These are phyloP conservation scores for Chloroclysta siterata DNA, from an alignment of 2,888 invertebrate species.

Conservation along the genomic window DNA sequence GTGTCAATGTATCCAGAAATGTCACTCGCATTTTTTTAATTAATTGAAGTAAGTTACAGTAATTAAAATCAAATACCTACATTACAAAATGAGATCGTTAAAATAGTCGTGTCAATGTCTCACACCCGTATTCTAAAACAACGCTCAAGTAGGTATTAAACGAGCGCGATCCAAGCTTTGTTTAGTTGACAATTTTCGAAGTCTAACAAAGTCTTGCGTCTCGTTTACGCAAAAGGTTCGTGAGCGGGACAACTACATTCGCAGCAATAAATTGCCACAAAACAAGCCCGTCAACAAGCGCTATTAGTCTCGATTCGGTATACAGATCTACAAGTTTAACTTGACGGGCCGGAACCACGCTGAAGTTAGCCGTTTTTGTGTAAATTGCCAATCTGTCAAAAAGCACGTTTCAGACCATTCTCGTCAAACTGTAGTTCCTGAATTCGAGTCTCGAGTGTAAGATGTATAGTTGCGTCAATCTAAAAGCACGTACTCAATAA, in stretches of 20 bases:
- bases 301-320: not conserved
- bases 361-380: not conserved
- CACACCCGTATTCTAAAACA: not conserved
- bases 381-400: not conserved
- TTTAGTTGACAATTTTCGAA: not conserved
- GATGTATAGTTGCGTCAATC: slow-evolving; percentile 23
- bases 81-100: slow-evolving; percentile 23
- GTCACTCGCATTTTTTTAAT: not conserved
- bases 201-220: too few relatives aligned
- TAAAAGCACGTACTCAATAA: slow-evolving; percentile 43
- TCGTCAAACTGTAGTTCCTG: not conserved
- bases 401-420: not conserved
- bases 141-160: not conserved
- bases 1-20: too few relatives aligned
- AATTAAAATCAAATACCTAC: slow-evolving; percentile 18
- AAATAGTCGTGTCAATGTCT: slow-evolving; percentile 19
- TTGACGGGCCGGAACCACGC: not conserved
- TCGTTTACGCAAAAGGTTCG: too few relatives aligned
- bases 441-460: not conserved
- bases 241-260: not conserved
- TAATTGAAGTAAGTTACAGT: slow-evolving; percentile 9
- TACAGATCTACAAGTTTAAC: not conserved
- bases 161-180: not conserved
- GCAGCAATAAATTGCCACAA: not conserved
- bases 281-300: too few relatives aligned